These are phyloP conservation scores for Valencia hispanica DNA, from an alignment of 2,797 vertebrate species.

Conservation along the genomic window DNA sequence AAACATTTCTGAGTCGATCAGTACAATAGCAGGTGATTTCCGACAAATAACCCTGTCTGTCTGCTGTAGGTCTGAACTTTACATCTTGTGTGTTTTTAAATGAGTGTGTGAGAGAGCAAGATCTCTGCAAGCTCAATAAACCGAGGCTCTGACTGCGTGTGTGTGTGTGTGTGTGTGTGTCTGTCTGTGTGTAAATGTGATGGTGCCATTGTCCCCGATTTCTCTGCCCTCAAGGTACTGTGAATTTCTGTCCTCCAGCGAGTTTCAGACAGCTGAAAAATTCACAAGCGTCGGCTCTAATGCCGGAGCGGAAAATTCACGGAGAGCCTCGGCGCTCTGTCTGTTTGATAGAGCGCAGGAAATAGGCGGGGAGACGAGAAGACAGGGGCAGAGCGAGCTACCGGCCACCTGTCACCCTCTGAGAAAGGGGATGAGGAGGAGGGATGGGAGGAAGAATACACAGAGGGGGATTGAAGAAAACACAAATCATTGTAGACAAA, in stretches of 20 bases:
- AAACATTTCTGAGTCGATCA: conserved; percentile 43
- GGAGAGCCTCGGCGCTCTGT: conserved; percentile 57
- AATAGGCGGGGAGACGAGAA: conserved; percentile 31
- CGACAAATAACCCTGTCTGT: conserved; percentile 36
- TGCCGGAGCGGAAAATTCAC: conserved; percentile 66
- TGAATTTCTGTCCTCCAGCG: conserved; percentile 63
- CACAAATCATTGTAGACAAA: conserved; percentile 23
- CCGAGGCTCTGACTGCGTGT: not conserved
- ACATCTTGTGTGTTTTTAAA: not conserved
- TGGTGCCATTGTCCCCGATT: conserved; percentile 67
- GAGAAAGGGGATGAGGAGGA: conserved; percentile 44
- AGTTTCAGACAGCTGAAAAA: conserved; percentile 68
- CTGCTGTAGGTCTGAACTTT: conserved; percentile 7
- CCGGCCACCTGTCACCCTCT: conserved; percentile 73
- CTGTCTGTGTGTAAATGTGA: not conserved
- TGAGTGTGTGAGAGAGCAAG: not conserved
- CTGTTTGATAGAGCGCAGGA: conserved; percentile 50
- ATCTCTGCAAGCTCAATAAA: not conserved
- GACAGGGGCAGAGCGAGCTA: conserved; percentile 29
- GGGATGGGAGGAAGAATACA: conserved; percentile 31
- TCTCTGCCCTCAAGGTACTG: conserved; percentile 44
- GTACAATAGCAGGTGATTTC: conserved; percentile 40
- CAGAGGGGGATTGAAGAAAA: conserved; percentile 2
- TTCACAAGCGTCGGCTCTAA: conserved; percentile 63
- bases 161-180: not conserved